phyloP scores from a whole-genome alignment of 2,888 invertebrate species.

The Cremastinae sp. region DNA sequence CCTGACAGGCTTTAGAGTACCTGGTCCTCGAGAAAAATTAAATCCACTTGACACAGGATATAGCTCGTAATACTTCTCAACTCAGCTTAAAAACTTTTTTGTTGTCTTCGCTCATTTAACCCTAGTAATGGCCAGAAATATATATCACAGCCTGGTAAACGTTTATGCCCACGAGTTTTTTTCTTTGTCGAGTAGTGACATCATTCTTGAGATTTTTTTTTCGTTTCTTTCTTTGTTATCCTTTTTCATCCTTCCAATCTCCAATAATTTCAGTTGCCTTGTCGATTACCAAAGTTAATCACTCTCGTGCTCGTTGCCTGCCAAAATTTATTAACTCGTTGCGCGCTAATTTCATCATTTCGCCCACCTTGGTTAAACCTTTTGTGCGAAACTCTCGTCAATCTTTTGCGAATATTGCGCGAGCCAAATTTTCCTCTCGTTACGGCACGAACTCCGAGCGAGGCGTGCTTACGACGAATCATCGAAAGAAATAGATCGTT shows the following conservation, averaged over 20 bases:
- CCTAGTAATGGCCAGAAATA: constrained; percentile 34
- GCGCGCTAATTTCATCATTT: constrained; percentile 30
- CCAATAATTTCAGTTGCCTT: background rate
- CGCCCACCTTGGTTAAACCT: background rate
- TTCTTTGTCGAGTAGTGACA: background rate
- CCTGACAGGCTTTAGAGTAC: background rate
- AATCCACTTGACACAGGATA: background rate
- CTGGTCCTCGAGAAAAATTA: background rate
- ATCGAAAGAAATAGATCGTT: constrained; percentile 49
- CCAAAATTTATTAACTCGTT: constrained; percentile 13
- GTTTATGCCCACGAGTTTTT: constrained; percentile 27
- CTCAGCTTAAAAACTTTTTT: background rate
- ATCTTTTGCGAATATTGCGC: background rate
- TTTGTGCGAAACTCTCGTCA: constrained; percentile 4
- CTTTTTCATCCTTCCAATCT: background rate
- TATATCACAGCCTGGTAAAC: constrained; percentile 25
- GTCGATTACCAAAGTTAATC: constrained; percentile 19
- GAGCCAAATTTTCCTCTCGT: constrained; percentile 18
- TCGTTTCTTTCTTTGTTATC: constrained; percentile 7
- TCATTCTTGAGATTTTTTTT: constrained; percentile 10
- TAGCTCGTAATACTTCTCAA: background rate
- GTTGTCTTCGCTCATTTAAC: background rate
- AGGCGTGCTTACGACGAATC: constrained; percentile 31
- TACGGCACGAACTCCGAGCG: background rate
- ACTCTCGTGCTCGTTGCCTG: background rate